Evolutionary conservation across 2,888 invertebrate genomes (phyloP), one percentile per base, ranked within the genome.

Genomic region (Drosophila pseudotalamancana): DNA sequence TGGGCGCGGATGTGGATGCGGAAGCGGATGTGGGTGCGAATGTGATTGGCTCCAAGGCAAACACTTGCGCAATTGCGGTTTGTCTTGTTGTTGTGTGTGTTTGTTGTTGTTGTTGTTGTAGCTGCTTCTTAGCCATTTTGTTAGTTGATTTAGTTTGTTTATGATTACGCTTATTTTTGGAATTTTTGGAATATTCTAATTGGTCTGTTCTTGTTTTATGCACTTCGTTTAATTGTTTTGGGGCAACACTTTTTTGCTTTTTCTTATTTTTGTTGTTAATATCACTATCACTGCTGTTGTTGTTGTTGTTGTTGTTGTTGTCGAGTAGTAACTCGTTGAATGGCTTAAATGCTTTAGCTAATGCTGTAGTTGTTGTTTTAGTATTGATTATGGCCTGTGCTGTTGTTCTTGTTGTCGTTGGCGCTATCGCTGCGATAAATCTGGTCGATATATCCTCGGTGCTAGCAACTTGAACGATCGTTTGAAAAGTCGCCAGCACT

Each of bases 401-500:
- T 65, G 59, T 48, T 45, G 62, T 57, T 64, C 48, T 59, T 54
- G 65, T 62, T 61, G 71, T 55, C 64, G 73, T 65, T 60, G 89
- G 83, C 67, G 85, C 71, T 88, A 88, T 89, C 72, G 89, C 83
- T 77, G 81, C 82, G 75, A 88, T 88, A 83, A 89, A 90, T 83
- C 77, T 86, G 75, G 77, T 72, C 70, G 90, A 89, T 90, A 89
- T 88, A 85, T 90, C 91, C 89, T 91, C 91, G 89, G 91, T 91
- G 92, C 92, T 91, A 91, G 91, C 91, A 91, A 91, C 91, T 90
- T 90, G 91, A 89, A 90, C 89, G 86, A 89, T 89, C 81, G 89
- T 84, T 90, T 89, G 89, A 87, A 90, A 90, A 90, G 92, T 92
- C 91, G 92, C 91, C 91, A 92, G 91, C 92, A 92, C 92, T 91